phyloP scores from a whole-genome alignment of 2,797 vertebrate genomes.

The Podargus strigoides region DNA sequence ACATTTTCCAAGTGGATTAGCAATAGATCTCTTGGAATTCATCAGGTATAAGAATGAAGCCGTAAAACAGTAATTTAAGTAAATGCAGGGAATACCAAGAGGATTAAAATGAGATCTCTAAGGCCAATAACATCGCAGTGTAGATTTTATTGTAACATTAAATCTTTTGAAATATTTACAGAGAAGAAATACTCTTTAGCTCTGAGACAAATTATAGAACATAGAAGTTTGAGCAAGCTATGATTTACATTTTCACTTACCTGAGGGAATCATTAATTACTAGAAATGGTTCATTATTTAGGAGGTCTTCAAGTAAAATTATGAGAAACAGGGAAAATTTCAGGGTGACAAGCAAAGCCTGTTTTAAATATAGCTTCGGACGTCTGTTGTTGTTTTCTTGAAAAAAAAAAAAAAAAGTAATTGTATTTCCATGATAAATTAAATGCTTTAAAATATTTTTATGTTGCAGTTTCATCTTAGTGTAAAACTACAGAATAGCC shows the following conservation, averaged over 20 bases:
- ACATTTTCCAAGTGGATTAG: slow-evolving; percentile 57
- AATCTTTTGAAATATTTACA: slow-evolving; percentile 60
- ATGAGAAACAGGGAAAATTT: background rate
- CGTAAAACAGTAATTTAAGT: slow-evolving; percentile 57
- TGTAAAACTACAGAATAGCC: background rate
- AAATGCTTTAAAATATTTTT: background rate
- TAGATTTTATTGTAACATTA: slow-evolving; percentile 45
- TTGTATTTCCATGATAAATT: slow-evolving; percentile 10
- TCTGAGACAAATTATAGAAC: slow-evolving; percentile 21
- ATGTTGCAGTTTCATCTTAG: background rate
- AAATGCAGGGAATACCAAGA: slow-evolving; percentile 52
- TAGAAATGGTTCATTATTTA: slow-evolving; percentile 43
- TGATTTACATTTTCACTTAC: slow-evolving; percentile 52
- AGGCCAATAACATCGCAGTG: background rate
- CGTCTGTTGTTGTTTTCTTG: background rate
- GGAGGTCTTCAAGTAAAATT: slow-evolving; percentile 1
- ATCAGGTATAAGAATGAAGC: slow-evolving; percentile 33
- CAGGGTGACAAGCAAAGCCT: background rate
- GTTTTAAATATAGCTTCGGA: background rate
- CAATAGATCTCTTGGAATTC: slow-evolving; percentile 39
- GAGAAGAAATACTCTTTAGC: slow-evolving; percentile 22
- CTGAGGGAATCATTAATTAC: slow-evolving; percentile 45
- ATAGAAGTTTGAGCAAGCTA: slow-evolving; percentile 22
- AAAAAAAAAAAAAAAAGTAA: background rate
- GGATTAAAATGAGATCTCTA: slow-evolving; percentile 43